Base-by-base conservation (phyloP, 2,888 invertebrate genomes). In the Pteria penguin region DNA sequence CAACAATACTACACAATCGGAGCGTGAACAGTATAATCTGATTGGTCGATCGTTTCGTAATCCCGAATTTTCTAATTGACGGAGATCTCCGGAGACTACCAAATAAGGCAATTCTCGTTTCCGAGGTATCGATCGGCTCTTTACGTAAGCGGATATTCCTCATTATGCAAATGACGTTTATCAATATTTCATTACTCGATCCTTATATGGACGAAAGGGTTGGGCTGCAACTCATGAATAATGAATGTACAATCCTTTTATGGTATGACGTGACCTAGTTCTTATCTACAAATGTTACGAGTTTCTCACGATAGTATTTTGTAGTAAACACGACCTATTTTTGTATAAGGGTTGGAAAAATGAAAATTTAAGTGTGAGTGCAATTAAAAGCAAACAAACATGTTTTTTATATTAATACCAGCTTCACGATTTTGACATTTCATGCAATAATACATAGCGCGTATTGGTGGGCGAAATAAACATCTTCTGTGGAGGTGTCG, bases 41-140 rank as follows among this genome's bases (percentile, higher is more conserved):
- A 89, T 89, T 89, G 89, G 89, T 78, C 79, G 78, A 72, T 67
- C 69, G 66, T 68, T 72, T 76, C 74, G 70, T 78, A 78, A 80
- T 82, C 84, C 78, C 78, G 76, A 82, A 79, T 57, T 70, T 81
- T 84, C 84, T 82, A 84, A 79, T 75, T 77, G 71, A 71, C 84
- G 84, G 83, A 81, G 76, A 62, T 75, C 72, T 45, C 71, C 84
- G 84, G 82, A 77, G 63, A 81, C 68, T 80, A 73, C 90, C 90
- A 87, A 84, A 90, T 90, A 87, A 78, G 91, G 90, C 75, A 68
- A 85, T 85, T 78, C 81, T 84, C 90, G 90, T 82, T 68, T 77
- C 68, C 73, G 63, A 62, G 31, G 55, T 55, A 36, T 45, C 60
- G 68, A 65, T 55, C 62, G 72, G 67, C 65, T 70, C 52, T 60